These are phyloP conservation scores for Drosophila buzzatii DNA, from an alignment of 2,888 invertebrate genomes.

Conservation along the genomic window DNA sequence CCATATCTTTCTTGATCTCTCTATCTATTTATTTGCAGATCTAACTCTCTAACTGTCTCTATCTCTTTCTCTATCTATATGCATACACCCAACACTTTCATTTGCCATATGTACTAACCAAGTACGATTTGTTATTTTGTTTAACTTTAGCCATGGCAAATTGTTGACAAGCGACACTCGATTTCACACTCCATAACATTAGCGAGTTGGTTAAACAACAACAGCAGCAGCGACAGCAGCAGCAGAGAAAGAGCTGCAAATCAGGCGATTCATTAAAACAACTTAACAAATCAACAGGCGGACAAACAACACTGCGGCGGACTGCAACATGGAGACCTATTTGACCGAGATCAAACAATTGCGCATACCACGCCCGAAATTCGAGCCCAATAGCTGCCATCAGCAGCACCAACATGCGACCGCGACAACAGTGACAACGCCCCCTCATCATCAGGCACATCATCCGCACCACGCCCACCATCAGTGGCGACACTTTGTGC, in stretches of 20 bases:
- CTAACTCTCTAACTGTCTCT: not conserved
- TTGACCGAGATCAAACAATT: slow-evolving; percentile 93
- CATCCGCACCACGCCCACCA: slow-evolving; percentile 61
- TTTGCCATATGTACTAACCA: slow-evolving; percentile 4
- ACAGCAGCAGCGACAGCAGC: slow-evolving; percentile 58
- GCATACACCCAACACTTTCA: not conserved
- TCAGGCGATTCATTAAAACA: slow-evolving; percentile 59
- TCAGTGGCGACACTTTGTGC: slow-evolving; percentile 83
- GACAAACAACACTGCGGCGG: slow-evolving; percentile 16
- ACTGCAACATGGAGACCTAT: slow-evolving; percentile 91
- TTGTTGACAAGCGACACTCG: slow-evolving; percentile 10
- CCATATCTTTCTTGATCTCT: no score
- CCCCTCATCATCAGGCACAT: slow-evolving; percentile 49
- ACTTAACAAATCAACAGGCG: slow-evolving; percentile 68
- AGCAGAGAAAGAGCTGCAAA: slow-evolving; percentile 34
- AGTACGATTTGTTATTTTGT: slow-evolving; percentile 21
- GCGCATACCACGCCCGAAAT: slow-evolving; percentile 93
- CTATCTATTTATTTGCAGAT: not conserved
- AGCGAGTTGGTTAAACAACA: slow-evolving; percentile 63
- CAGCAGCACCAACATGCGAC: slow-evolving; percentile 69
- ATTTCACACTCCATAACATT: slow-evolving; percentile 19
- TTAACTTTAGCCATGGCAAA: slow-evolving; percentile 8
- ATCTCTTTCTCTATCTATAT: not conserved
- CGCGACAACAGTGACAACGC: slow-evolving; percentile 39
- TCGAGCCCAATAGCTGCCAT: slow-evolving; percentile 86